phyloP scores from a whole-genome alignment of 2,113 vertebrate genomes.

The Cinclus mexicanus region DNA sequence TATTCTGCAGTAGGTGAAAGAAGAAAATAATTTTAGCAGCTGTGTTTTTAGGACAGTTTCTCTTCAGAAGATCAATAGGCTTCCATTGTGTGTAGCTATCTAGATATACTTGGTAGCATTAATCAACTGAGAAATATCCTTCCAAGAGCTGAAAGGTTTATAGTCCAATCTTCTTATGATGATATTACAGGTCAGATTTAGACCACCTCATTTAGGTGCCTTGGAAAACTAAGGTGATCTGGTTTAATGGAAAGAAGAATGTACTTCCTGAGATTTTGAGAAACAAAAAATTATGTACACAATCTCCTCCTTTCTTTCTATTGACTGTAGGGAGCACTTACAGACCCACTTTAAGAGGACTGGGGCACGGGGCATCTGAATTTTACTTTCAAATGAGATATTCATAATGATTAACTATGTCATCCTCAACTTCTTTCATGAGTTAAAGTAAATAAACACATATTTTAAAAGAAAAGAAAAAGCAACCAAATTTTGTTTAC shows the following conservation, averaged over 20 bases:
- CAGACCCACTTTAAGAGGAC: neutral
- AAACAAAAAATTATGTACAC: neutral
- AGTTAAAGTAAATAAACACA: neutral
- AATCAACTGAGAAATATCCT: neutral
- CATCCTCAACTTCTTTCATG: neutral
- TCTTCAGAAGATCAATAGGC: conserved; percentile 14
- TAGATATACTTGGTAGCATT: neutral
- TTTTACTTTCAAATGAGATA: neutral
- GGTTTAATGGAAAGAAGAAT: neutral
- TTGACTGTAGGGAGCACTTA: neutral
- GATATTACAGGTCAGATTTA: neutral
- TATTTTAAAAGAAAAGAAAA: neutral
- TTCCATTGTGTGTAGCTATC: neutral
- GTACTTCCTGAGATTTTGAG: neutral
- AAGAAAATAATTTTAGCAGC: neutral
- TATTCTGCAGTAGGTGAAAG: neutral
- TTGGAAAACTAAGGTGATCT: neutral
- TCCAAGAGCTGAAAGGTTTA: conserved; percentile 35
- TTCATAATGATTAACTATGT: neutral
- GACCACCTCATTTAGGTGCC: neutral
- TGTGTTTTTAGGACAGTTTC: conserved; percentile 10
- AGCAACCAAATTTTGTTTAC: neutral
- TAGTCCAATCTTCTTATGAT: neutral
- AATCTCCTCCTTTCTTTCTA: neutral
- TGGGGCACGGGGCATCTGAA: neutral